A percentile compares a stretch with the other conserved stretches of the same genome.
These are phyloP conservation scores for Gambelia wislizenii DNA, from an alignment of 2,797 vertebrate genomes.

Conservation along the genomic window DNA sequence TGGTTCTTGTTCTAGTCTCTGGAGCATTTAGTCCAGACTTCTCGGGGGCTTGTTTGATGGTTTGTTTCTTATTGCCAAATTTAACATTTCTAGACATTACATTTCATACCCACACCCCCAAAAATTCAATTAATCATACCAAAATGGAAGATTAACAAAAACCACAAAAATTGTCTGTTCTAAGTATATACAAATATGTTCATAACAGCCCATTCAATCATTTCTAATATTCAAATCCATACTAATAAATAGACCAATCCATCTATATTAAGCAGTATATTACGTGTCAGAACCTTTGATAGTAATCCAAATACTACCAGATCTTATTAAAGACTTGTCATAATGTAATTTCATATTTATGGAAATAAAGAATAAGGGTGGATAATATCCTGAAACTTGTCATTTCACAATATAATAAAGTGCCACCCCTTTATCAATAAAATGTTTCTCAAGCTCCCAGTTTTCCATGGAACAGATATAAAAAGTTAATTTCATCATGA, in stretches of 20 bases:
- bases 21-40: not conserved
- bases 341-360: not conserved
- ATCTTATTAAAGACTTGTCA: not conserved
- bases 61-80: not conserved
- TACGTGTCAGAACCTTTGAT: not conserved
- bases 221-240: not conserved
- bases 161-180: not conserved
- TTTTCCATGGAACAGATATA: not conserved
- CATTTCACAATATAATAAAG: not conserved
- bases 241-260: not conserved
- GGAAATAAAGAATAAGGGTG: not conserved
- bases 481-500: not conserved
- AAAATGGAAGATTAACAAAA: not conserved
- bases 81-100: not conserved
- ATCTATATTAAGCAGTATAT: not conserved
- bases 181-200: not conserved
- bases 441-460: not conserved
- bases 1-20: too few species aligned
- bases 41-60: not conserved
- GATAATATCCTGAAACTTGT: not conserved
- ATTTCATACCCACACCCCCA: not conserved
- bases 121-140: not conserved
- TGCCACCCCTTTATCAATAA: not conserved
- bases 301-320: not conserved
- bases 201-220: not conserved